These are phyloP conservation scores for Calephelis virginiensis DNA, from an alignment of 1,140 invertebrate genomes.

Conservation along the genomic window DNA sequence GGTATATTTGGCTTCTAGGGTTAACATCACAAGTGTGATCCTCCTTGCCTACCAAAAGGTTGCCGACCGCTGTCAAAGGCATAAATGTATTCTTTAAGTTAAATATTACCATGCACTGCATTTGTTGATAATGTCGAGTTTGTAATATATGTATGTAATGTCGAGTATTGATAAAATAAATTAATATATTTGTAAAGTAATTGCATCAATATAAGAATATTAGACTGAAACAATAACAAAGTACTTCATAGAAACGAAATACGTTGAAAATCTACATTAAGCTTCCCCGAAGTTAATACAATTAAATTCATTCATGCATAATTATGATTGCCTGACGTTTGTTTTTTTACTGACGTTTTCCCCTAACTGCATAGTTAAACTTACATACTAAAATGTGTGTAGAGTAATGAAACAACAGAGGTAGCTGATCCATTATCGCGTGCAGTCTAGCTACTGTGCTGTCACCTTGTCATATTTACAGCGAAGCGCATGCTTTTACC, in stretches of 20 bases:
- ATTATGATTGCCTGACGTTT: slow-evolving; percentile 5
- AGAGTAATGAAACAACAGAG: slow-evolving; percentile 13
- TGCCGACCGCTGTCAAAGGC: too few species aligned
- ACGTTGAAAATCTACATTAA: neutral
- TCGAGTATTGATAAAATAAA: too few species aligned
- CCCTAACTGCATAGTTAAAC: slow-evolving; percentile 4
- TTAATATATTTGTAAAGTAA: too few species aligned
- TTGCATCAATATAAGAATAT: too few species aligned
- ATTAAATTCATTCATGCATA: slow-evolving; percentile 14
- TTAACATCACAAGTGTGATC: too few species aligned
- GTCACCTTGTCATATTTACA: slow-evolving; percentile 26
- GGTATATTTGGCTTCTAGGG: too few species aligned
- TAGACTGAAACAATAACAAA: neutral
- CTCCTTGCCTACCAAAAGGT: too few species aligned
- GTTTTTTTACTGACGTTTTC: slow-evolving; percentile 8
- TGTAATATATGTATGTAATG: too few species aligned
- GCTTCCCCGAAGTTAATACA: slow-evolving; percentile 1
- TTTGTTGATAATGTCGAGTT: too few species aligned
- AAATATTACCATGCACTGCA: too few species aligned
- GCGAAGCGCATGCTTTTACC: slow-evolving; percentile 36
- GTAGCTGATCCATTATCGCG: slow-evolving; percentile 8
- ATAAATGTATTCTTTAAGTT: too few species aligned
- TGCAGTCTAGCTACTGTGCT: slow-evolving; percentile 15
- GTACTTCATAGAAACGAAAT: neutral
- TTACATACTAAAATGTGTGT: neutral